A percentile compares a stretch with the other conserved stretches of the same genome.
These are phyloP conservation scores for Druon quercuslanigerum DNA, from an alignment of 1,140 invertebrate species.

Conservation along the genomic window DNA sequence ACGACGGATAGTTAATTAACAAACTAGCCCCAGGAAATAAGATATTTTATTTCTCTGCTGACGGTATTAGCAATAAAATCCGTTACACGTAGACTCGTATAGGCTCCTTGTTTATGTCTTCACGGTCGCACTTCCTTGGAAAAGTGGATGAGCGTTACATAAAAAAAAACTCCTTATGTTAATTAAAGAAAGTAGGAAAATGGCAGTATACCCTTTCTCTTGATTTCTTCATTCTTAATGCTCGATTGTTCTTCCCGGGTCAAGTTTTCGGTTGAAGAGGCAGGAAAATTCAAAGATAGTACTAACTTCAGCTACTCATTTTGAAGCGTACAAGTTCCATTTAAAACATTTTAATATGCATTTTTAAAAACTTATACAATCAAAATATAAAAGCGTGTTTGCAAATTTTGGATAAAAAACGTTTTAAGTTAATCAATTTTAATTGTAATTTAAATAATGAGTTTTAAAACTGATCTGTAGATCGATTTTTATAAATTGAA, in stretches of 20 bases:
- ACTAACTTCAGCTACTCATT: too few species aligned
- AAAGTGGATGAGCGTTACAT: conserved; percentile 19
- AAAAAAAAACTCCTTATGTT: conserved; percentile 17
- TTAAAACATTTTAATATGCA: too few species aligned
- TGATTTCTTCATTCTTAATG: not conserved
- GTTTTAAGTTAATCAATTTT: too few species aligned
- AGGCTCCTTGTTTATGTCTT: conserved; percentile 11
- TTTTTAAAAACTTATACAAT: too few species aligned
- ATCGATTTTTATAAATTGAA: too few species aligned
- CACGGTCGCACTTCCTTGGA: conserved; percentile 13
- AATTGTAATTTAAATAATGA: too few species aligned
- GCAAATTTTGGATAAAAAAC: too few species aligned
- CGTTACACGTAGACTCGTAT: conserved; percentile 6
- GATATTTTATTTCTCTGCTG: conserved; percentile 18
- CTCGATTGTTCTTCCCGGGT: conserved; percentile 12
- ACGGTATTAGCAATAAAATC: conserved; percentile 13
- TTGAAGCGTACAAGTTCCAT: too few species aligned
- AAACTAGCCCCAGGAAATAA: conserved; percentile 1
- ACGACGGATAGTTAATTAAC: conserved; percentile 26
- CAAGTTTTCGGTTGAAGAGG: conserved; percentile 3
- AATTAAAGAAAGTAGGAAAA: conserved; percentile 30
- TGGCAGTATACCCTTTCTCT: conserved; percentile 14
- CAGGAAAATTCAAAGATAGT: not conserved
- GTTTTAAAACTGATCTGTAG: too few species aligned
- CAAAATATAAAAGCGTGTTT: too few species aligned